Evolutionary conservation across 2,888 invertebrate species (phyloP).

Genomic region (Melinaea marsaeus): DNA sequence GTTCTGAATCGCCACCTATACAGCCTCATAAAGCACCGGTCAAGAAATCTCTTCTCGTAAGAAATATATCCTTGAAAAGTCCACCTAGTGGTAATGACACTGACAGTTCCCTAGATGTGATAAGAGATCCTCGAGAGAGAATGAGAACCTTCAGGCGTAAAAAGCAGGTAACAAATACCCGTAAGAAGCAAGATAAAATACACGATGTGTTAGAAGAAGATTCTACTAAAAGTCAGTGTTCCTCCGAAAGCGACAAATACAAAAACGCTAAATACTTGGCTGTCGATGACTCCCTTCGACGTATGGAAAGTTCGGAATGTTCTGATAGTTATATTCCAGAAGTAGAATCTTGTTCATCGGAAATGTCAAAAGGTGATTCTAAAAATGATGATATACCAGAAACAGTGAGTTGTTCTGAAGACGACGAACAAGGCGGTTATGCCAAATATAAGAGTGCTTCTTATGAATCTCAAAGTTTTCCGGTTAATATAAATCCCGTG

Average conservation of each 20-base stretch:
- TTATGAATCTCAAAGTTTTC: conserved; percentile 66
- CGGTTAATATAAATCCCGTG: conserved; percentile 68
- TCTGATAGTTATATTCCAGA: conserved; percentile 84
- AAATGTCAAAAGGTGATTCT: conserved; percentile 77
- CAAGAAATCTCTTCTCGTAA: conserved; percentile 80
- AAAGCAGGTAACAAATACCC: conserved; percentile 79
- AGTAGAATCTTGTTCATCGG: conserved; percentile 80
- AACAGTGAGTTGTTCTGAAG: conserved; percentile 73
- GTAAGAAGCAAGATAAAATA: conserved; percentile 77
- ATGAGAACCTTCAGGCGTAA: conserved; percentile 83
- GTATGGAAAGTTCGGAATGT: conserved; percentile 80
- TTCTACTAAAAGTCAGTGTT: conserved; percentile 71
- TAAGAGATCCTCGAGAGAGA: conserved; percentile 82
- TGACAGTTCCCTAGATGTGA: conserved; percentile 82
- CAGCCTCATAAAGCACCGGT: conserved; percentile 81
- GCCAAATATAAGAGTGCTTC: conserved; percentile 61
- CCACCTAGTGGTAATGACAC: conserved; percentile 87
- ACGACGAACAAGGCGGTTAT: conserved; percentile 75
- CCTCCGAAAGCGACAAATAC: conserved; percentile 71
- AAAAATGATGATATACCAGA: conserved; percentile 63
- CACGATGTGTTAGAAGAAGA: conserved; percentile 76
- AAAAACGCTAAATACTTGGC: conserved; percentile 59
- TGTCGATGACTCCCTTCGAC: conserved; percentile 69
- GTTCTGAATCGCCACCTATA: conserved; percentile 85
- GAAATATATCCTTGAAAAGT: conserved; percentile 80